Evolutionary conservation across 2,888 invertebrate species (phyloP), one percentile per base, ranked within the genome.

Genomic region (Cryptocephalus primarius): DNA sequence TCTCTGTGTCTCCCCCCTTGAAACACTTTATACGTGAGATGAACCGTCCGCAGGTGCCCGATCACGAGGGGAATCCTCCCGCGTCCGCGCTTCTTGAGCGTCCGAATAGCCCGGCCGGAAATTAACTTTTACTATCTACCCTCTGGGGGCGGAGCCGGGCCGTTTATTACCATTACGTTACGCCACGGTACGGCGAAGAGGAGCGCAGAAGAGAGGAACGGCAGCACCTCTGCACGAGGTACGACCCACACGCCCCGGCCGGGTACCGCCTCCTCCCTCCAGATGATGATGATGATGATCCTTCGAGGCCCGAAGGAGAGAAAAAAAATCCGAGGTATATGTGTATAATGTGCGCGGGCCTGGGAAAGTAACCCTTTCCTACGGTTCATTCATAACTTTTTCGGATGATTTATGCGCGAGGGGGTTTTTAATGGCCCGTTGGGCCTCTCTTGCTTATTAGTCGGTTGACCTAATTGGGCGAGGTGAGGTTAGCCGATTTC

Each of bases 51-150:
- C 9, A 39, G 9, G 39, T 39, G 13, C 9, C 14, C 14, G 13
- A n/a, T 8, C 39, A 9, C n/a, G 9, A 1, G 8, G 8, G 39
- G 4, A 11, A 33, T 39, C 41, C 41, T 12, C 44, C 8, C 11
- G 13, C 4, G 6, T 33, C 38, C 43, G 40, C 32, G 40, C 33
- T 43, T 45, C 12, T 45, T 49, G 55, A 50, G 40, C 39, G 47
- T 39, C 48, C 48, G 53, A n/a, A 55, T 53, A 52, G 46, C 54
- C 47, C 48, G 54, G 55, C 59, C 59, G 60, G 60, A 60, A 60
- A 60, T 60, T 60, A 59, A 56, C 57, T 60, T 60, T 56, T 59
- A 57, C 59, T 60, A 60, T 60, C 60, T 59, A 54, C 56, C 57
- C 58, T 50, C 44, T 45, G 44, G 40, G 50, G 56, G 57, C 56